Evolutionary conservation across 2,888 invertebrate genomes (phyloP).

Genomic region (Sminthurides aquaticus): DNA sequence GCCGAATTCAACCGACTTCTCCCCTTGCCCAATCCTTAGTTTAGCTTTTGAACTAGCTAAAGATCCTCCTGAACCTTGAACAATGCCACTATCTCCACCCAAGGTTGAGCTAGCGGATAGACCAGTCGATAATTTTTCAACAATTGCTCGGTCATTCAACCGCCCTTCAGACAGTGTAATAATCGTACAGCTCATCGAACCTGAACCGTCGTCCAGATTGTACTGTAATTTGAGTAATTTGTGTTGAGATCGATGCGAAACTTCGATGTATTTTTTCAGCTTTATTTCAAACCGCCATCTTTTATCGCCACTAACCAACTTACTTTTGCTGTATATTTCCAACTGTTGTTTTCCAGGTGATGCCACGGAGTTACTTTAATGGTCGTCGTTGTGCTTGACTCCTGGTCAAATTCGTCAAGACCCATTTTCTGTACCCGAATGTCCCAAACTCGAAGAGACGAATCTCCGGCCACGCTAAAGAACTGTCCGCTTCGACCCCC

Average conservation of each 20-base stretch:
- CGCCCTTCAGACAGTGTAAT: constrained; percentile 24
- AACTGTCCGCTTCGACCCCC: constrained; percentile 33
- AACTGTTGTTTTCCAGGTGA: constrained; percentile 41
- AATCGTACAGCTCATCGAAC: constrained; percentile 23
- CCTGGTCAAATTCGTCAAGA: constrained; percentile 29
- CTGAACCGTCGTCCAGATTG: constrained; percentile 25
- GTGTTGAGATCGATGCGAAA: not conserved
- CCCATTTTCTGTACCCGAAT: constrained; percentile 33
- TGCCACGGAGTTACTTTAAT: constrained; percentile 36
- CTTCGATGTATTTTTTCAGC: too few species aligned
- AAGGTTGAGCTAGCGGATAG: not conserved
- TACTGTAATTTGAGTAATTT: constrained; percentile 3
- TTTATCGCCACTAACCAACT: not conserved
- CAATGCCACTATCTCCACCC: not conserved
- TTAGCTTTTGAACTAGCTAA: not conserved
- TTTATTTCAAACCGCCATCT: not conserved
- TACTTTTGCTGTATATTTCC: constrained; percentile 34
- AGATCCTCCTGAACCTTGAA: not conserved
- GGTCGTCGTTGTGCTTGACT: constrained; percentile 10
- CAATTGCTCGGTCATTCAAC: not conserved
- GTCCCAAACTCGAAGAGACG: constrained; percentile 37
- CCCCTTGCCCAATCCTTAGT: not conserved
- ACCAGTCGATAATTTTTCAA: not conserved
- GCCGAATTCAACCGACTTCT: not conserved
- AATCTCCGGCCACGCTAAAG: constrained; percentile 39